These are phyloP conservation scores for Acleris emargana DNA, from an alignment of 2,888 invertebrate genomes.

Conservation along the genomic window DNA sequence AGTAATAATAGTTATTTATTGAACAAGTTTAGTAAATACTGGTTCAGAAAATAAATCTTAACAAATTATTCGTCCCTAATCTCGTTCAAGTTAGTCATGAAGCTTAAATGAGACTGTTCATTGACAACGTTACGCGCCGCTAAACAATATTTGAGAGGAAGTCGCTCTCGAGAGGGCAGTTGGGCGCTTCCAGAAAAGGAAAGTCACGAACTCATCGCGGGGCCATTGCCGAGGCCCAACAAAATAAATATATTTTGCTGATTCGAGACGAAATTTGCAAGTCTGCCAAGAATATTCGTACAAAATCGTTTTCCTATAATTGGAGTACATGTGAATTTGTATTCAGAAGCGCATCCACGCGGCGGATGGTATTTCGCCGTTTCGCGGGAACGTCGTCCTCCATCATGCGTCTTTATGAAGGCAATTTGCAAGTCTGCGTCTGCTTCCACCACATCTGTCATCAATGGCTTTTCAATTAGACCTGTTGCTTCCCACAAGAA, in stretches of 20 bases:
- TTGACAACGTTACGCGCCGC: slow-evolving; percentile 33
- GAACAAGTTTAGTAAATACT: not conserved
- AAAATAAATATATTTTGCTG: slow-evolving; percentile 83
- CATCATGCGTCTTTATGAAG: slow-evolving; percentile 82
- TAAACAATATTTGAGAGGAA: slow-evolving; percentile 40
- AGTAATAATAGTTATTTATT: not conserved
- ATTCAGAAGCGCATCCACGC: slow-evolving; percentile 81
- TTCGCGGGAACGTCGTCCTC: slow-evolving; percentile 74
- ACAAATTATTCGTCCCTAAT: slow-evolving; percentile 23
- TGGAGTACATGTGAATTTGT: slow-evolving; percentile 84
- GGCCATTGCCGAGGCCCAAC: slow-evolving; percentile 69
- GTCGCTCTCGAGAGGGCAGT: slow-evolving; percentile 52
- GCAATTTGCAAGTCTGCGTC: slow-evolving; percentile 71
- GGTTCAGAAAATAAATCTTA: slow-evolving; percentile 11
- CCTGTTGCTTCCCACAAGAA: slow-evolving; percentile 10
- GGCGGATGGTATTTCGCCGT: slow-evolving; percentile 78
- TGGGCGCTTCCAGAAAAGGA: slow-evolving; percentile 60
- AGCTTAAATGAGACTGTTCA: slow-evolving; percentile 37
- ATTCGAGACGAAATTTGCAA: slow-evolving; percentile 82
- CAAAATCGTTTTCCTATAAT: slow-evolving; percentile 84
- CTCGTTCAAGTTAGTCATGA: slow-evolving; percentile 29
- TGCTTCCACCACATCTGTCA: slow-evolving; percentile 35
- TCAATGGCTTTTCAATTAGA: slow-evolving; percentile 27
- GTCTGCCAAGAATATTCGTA: slow-evolving; percentile 84
- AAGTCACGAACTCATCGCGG: slow-evolving; percentile 70